Percentiles rank a stretch among this genome's conserved stretches.
phyloP scores from a whole-genome alignment of 2,797 vertebrate genomes.

The Darevskia nairensis region DNA sequence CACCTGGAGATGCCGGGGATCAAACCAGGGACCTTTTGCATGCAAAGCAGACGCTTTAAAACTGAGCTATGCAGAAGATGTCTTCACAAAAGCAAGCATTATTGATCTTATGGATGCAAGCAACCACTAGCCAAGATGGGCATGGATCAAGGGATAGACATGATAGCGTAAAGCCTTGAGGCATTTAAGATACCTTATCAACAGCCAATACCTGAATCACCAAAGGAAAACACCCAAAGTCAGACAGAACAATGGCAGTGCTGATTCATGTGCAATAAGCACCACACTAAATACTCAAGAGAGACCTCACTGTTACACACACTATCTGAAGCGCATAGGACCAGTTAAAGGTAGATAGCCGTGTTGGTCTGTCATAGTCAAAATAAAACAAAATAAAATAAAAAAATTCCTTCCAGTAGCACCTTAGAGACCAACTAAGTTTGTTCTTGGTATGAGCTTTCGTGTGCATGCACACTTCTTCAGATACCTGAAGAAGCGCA shows the following conservation, averaged over 20 bases:
- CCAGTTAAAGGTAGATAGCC: too few relatives aligned
- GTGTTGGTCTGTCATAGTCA: too few relatives aligned
- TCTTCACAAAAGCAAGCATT: not conserved
- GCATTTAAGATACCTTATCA: conserved; percentile 2
- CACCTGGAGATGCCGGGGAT: too few relatives aligned
- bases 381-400: too few relatives aligned
- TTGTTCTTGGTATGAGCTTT: too few relatives aligned
- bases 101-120: not conserved
- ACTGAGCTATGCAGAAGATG: not conserved
- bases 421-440: too few relatives aligned
- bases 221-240: not conserved
- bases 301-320: not conserved
- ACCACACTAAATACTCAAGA: not conserved
- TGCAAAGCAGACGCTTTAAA: not conserved
- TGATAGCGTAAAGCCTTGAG: not conserved
- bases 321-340: not conserved
- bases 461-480: too few relatives aligned
- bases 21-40: too few relatives aligned
- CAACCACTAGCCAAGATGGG: not conserved
- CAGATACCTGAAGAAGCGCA: too few relatives aligned
- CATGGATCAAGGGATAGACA: not conserved
- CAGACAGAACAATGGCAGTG: not conserved
- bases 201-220: not conserved
- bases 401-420: too few relatives aligned
- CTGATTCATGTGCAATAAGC: not conserved